Evolutionary conservation across 1,140 invertebrate genomes (phyloP).

Genomic region (Platyscapa corneri): DNA sequence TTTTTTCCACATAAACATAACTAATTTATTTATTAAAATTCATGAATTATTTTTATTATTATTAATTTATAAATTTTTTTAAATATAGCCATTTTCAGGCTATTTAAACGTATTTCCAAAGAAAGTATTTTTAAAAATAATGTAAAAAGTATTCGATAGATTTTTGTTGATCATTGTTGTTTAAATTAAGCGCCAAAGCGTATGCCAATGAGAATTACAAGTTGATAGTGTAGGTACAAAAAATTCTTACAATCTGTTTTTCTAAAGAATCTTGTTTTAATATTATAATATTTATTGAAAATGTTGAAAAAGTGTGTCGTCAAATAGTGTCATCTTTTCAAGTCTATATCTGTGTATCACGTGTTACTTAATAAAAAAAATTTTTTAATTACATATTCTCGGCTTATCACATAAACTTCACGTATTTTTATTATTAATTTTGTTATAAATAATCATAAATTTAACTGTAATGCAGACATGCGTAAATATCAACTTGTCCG

Average conservation of each 20-base stretch:
- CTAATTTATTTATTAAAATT: too few species aligned
- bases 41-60: too few species aligned
- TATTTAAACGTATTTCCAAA: too few species aligned
- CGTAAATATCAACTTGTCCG: slow-evolving; percentile 76
- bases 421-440: background rate
- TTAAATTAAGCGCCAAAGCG: background rate
- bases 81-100: too few species aligned
- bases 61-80: too few species aligned
- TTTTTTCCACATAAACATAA: too few species aligned
- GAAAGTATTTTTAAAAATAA: too few species aligned
- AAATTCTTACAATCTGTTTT: background rate
- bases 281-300: background rate
- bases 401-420: background rate
- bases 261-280: background rate
- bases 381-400: background rate
- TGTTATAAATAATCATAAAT: slow-evolving; percentile 48
- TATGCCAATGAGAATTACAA: background rate
- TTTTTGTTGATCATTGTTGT: background rate
- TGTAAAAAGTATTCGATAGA: too few species aligned
- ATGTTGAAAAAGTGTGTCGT: background rate
- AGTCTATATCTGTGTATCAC: background rate
- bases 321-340: background rate
- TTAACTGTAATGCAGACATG: slow-evolving; percentile 53
- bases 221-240: background rate
- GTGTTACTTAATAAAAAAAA: background rate